Base-by-base conservation (phyloP, 2,797 vertebrate species). In the Cuculus canorus region DNA sequence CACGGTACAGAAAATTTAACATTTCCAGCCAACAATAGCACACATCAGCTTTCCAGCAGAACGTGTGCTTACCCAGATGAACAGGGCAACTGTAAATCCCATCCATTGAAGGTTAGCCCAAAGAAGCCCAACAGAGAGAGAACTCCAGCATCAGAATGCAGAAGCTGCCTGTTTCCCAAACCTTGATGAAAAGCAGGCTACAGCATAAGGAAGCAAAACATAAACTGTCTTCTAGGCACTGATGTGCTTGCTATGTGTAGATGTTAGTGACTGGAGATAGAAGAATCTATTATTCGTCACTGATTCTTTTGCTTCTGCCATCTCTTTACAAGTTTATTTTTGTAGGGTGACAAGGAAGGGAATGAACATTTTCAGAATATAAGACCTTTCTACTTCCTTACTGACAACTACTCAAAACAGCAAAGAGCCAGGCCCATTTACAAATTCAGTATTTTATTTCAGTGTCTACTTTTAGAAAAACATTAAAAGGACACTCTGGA, bases 201-300 rank as follows among this genome's bases (percentile, higher is more conserved):
- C 52, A 63, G 35, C 9, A 33, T 4, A 82, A 60, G 47, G n/a
- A 92, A 86, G 60, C 12, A 79, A 73, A 94, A 79, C 50, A 61
- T 23, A 72, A 95, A 82, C 53, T 79, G 50, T 72, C 63, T 86
- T 82, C 47, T 17, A 90, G 56, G 82, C 65, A 76, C 12, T 70
- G 30, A 81, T 5, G 8, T 72, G 43, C 47, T 86, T 6, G 1
- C 35, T 86, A 7, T 13, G 69, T 32, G 59, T 63, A 90, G 41
- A 84, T 77, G 50, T 70, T 76, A 84, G 54, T 88, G 47, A 84
- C 52, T 21, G 17, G 23, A 39, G 15, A 84, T 88, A 93, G 81
- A 88, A 70, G 28, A 86, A 93, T 90, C 86, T 90, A 88, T 95
- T 92, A 92, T 95, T 96, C 63, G 95, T 95, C 80, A 82, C n/a